Evolutionary conservation across 2,888 invertebrate genomes (phyloP), one percentile per base, ranked within the genome.

Genomic region (Taenaris catops): DNA sequence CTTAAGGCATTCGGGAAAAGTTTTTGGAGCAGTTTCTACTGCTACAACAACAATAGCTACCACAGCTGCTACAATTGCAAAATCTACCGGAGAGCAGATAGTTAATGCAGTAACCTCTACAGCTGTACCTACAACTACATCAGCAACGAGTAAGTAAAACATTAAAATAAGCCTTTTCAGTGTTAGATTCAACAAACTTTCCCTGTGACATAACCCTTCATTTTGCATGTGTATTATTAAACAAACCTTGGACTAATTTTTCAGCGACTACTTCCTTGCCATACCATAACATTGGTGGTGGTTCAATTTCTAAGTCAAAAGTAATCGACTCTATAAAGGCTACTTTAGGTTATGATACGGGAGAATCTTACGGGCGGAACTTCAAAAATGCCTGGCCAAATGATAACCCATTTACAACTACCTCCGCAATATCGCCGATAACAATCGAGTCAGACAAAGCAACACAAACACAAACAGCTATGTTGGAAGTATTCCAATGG

Each of bases 1-100:
- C 32, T 68, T 93, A 59, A 91, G 92, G 55, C 93, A 94, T 73
- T 92, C 93, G 38, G 93, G 93, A 44, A 91, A 91, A 53, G 91
- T 91, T 25, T 88, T 90, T 32, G 89, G 90, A 48, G 89, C 91
- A 55, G 72, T 87, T 37, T 80, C 88, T 32, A 87, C 89, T 28
- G 84, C 88, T 20, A 87, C 89, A 29, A 74, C 88, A 43, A 74
- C 86, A 28, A 63, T 88, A 29, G 86, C 88, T 41, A 72, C 88
- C 38, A 72, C 86, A 25, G 72, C 83, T 25, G 65, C 80, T 31
- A 76, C 78, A 24, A 63, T 86, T 38, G 74, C 69, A 47, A 86
- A 79, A 63, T 60, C 63, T 41, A 63, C 74, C 46, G 80, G 76
- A 38, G 74, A 79, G 38, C 73, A 79, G 59, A 49, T 81, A 40